Evolutionary conservation across 2,113 vertebrate genomes (phyloP).

Genomic region (Crotalus tigris): DNA sequence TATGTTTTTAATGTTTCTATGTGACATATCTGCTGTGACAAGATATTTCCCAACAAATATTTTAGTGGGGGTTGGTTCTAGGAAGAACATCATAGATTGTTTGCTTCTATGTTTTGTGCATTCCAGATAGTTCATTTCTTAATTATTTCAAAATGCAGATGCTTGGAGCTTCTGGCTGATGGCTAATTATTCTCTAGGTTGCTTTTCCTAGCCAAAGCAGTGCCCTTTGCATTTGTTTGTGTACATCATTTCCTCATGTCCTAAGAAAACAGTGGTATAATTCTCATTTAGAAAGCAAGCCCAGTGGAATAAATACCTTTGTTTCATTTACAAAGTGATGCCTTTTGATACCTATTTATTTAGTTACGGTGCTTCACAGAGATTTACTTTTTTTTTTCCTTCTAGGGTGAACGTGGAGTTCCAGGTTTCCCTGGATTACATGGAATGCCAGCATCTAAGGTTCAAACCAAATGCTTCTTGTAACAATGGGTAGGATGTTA

Average conservation of each 20-base stretch:
- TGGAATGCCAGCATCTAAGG: constrained; percentile 87
- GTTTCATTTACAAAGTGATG: not conserved
- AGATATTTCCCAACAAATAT: not conserved
- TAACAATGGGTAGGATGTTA: constrained; percentile 23
- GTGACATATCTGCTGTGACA: not conserved
- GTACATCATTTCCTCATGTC: not conserved
- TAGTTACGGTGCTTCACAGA: not conserved
- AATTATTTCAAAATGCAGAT: not conserved
- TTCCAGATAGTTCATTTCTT: not conserved
- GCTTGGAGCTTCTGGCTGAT: not conserved
- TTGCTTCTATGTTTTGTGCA: not conserved
- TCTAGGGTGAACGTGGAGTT: constrained; percentile 84
- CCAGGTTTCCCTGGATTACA: constrained; percentile 84
- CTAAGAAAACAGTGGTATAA: not conserved
- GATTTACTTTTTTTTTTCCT: constrained; percentile 43
- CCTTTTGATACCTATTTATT: not conserved
- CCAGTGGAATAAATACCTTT: not conserved
- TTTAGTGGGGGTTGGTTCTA: not conserved
- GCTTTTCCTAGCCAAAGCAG: not conserved
- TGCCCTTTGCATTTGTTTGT: not conserved
- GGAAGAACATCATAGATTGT: not conserved
- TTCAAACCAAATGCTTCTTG: constrained; percentile 55
- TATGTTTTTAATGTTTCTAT: not conserved
- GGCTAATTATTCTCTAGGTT: not conserved
- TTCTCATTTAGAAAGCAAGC: not conserved